Base-by-base conservation (phyloP, 2,113 vertebrate species). In the Hemiprocne comata region DNA sequence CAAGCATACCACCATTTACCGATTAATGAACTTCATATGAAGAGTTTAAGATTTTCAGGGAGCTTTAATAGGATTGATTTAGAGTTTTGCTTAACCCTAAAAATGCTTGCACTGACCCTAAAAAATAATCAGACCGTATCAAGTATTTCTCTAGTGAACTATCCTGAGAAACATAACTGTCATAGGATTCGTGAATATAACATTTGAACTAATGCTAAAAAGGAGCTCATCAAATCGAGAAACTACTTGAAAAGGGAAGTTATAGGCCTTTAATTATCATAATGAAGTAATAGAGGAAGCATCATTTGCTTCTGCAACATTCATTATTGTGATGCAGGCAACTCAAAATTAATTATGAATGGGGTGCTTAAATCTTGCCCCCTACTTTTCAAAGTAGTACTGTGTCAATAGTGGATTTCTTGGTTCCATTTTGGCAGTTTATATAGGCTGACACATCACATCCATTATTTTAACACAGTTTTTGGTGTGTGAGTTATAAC, bases 401-500 rank as follows among this genome's bases (percentile, higher is more conserved):
- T 88, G 88, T 84, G 85, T 90, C 88, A 85, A 78, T 40, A 91
- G 65, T 85, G 19, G 64, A 69, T 87, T 87, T 77, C 73, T 94
- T 65, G 48, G 46, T 88, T 97, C 76, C 57, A 64, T 89, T 93
- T 80, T 87, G 82, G 85, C 66, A 79, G 13, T 95, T 88, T 91
- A 73, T 96, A 72, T 54, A 95, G 81, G 18, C 71, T 94, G 91
- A 67, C 83, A 95, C 72, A 88, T 95, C 85, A 81, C 72, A 82
- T 95, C 88, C 84, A 96, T 96, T 97, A 97, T 50, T 94, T 96
- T 75, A 94, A 89, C 60, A 73, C 24, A 90, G 78, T 72, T 93
- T 91, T 86, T 87, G 54, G 79, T 28, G 29, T 92, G 77, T 80
- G 93, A 98, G 81, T 97, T 97, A 97, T 70, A 95, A 94, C 78